phyloP scores from a whole-genome alignment of 2,113 vertebrate genomes.

The Pseudorectes ferrugineus region DNA sequence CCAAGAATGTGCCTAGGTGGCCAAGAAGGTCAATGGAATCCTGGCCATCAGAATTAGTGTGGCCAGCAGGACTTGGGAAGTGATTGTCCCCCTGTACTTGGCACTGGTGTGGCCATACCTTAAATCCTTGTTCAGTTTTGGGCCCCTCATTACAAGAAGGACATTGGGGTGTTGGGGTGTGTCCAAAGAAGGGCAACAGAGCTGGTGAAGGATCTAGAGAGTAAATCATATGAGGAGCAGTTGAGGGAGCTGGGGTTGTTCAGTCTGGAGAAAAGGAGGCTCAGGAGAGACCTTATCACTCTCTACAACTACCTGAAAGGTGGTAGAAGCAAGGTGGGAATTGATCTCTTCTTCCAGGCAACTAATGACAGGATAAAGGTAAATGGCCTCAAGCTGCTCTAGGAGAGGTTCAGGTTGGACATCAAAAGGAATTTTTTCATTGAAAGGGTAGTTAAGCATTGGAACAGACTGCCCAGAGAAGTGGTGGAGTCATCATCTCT shows the following conservation, averaged over 20 bases:
- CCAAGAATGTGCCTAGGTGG: background rate
- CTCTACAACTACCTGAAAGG: background rate
- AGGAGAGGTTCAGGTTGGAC: background rate
- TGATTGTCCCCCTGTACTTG: accelerated
- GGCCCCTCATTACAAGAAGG: background rate
- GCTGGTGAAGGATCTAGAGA: background rate
- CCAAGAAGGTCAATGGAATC: background rate
- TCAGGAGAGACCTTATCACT: background rate
- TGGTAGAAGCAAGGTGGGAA: background rate
- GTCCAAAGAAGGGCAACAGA: background rate
- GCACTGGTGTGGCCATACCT: background rate
- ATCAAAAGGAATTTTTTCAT: background rate
- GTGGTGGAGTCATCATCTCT: background rate
- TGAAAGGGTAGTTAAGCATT: background rate
- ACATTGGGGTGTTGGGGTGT: background rate
- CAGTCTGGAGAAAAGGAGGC: background rate
- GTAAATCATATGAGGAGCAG: background rate
- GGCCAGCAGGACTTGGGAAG: background rate
- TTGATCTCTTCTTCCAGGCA: background rate
- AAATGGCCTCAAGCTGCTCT: background rate
- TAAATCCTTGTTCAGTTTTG: background rate
- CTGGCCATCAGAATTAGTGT: background rate
- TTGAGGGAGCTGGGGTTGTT: background rate
- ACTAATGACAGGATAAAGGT: background rate
- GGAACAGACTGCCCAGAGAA: background rate